Evolutionary conservation across 2,113 vertebrate genomes (phyloP), one percentile per base, ranked within the genome.

Genomic region (Hypocryptadius cinnamomeus): DNA sequence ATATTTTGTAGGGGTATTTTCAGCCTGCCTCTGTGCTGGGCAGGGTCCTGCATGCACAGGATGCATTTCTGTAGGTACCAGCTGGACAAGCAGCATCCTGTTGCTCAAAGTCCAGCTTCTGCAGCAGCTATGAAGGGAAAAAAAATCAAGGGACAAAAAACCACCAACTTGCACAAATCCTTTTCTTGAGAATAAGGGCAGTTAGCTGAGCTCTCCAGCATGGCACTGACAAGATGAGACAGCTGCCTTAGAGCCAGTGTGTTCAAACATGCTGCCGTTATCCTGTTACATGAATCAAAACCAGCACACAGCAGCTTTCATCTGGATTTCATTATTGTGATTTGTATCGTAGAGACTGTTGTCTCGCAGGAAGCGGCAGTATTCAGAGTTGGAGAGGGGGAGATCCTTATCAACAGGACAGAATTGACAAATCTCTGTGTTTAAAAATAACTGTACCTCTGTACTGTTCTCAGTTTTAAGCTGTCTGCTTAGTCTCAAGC

Each of bases 271-370:
- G 94, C 85, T 94, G 92, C 85, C 0, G 6, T 95, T 92, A 92
- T 87, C 94, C 93, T 96, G 87, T 91, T 96, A 87, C 92, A 89
- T 95, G 93, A 91, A 85, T 92, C 85, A 91, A 91, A 93, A 87
- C 66, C 94, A 95, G 93, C 96, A 94, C 90, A 72, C 94, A 94
- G 85, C 85, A 82, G 87, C 87, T 94, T 96, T 95, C 94, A 96
- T 87, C 96, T 95, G 94, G 82, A 85, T 95, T 96, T 94, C 89
- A 90, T 96, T 92, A 89, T 57, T 85, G 87, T 96, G 94, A 95
- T 95, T 96, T 94, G 94, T 92, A 84, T 79, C 51, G 0, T 16
- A 89, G 84, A 79, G 94, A 76, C 89, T 93, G 57, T 87, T 95
- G 96, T 94, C 92, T 95, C 21, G 0, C 92, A 94, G 93, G 96